phyloP scores from a whole-genome alignment of 2,113 vertebrate genomes.

The Zeus faber region DNA sequence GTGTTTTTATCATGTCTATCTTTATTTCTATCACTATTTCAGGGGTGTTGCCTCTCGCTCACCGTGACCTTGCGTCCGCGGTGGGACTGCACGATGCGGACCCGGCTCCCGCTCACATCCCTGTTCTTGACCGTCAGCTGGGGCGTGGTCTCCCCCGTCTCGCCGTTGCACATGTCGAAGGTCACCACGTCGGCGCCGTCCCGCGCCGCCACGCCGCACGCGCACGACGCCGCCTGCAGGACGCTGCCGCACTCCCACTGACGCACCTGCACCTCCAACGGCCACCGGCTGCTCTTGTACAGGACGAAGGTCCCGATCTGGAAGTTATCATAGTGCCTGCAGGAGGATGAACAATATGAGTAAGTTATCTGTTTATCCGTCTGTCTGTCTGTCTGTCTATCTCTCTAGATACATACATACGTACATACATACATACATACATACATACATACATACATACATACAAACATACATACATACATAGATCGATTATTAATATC shows the following conservation, averaged over 20 bases:
- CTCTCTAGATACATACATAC: too few relatives aligned
- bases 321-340: constrained; percentile 86
- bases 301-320: constrained; percentile 88
- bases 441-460: too few relatives aligned
- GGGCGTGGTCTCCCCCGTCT: constrained; percentile 78
- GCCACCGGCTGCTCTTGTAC: constrained; percentile 76
- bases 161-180: constrained; percentile 87
- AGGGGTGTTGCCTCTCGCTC: constrained; percentile 46
- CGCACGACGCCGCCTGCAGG: constrained; percentile 78
- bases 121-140: constrained; percentile 80
- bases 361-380: too few relatives aligned
- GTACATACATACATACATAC: too few relatives aligned
- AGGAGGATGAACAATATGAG: constrained; percentile 3
- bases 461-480: too few relatives aligned
- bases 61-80: constrained; percentile 91
- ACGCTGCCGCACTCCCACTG: constrained; percentile 90
- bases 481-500: too few relatives aligned
- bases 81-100: constrained; percentile 86
- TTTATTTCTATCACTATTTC: neutral
- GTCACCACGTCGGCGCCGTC: constrained; percentile 78
- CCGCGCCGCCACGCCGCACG: constrained; percentile 83
- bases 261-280: constrained; percentile 86
- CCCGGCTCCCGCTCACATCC: constrained; percentile 62
- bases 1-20: neutral
- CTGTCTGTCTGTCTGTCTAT: too few relatives aligned